Conservation (phyloP, 2,113 vertebrate genomes). For the Rhea americana region DNA sequence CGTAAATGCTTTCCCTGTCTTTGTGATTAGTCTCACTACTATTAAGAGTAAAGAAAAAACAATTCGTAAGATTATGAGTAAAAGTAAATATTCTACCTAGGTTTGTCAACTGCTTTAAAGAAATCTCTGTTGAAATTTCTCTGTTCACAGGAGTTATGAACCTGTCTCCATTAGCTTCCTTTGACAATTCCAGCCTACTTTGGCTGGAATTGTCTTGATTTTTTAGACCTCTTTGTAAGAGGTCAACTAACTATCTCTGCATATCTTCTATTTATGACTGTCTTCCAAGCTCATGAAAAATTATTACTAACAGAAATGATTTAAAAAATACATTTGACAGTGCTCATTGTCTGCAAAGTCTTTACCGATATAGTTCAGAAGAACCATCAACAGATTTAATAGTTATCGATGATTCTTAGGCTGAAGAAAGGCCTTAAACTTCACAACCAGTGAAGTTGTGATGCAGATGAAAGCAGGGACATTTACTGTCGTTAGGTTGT, state of each 20-base stretch:
- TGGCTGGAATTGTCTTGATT: background rate
- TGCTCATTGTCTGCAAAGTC: background rate
- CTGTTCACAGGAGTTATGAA: background rate
- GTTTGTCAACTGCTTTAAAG: background rate
- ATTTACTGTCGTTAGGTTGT: background rate
- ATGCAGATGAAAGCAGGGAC: background rate
- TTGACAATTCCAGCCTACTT: background rate
- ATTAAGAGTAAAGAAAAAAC: background rate
- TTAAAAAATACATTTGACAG: background rate
- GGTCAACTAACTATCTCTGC: background rate
- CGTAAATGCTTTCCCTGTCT: background rate
- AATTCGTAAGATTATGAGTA: background rate
- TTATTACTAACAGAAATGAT: background rate
- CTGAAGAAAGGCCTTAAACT: background rate
- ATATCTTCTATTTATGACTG: conserved; percentile 15
- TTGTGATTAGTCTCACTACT: background rate
- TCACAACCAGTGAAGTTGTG: background rate
- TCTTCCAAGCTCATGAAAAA: background rate
- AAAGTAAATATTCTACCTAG: background rate
- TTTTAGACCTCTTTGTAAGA: background rate
- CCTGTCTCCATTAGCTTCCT: background rate
- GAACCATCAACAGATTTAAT: background rate
- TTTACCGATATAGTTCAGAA: background rate
- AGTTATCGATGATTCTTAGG: background rate
- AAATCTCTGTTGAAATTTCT: background rate